phyloP scores from a whole-genome alignment of 92 coral and sea anemone species.

The Umimayanthus kanabou region DNA sequence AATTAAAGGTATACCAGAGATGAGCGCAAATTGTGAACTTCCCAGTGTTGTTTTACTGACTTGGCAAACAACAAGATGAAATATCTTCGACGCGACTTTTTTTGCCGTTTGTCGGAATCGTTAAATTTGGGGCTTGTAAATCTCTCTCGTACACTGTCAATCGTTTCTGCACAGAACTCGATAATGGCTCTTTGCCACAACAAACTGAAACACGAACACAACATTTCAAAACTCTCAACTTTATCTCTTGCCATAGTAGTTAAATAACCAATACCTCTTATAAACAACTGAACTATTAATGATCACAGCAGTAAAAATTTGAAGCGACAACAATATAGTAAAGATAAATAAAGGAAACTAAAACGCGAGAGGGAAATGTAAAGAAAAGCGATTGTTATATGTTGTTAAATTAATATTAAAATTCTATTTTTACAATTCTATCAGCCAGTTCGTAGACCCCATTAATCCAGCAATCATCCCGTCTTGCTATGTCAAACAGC shows the following conservation, averaged over 20 bases:
- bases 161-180: background rate
- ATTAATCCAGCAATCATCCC: background rate
- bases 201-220: background rate
- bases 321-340: slow-evolving; percentile 2
- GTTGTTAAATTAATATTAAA: slow-evolving; percentile 38
- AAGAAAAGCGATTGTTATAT: slow-evolving; percentile 20
- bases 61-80: too few relatives aligned
- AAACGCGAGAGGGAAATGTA: slow-evolving; percentile 7
- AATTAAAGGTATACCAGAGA: too few relatives aligned
- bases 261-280: slow-evolving; percentile 44
- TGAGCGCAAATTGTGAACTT: too few relatives aligned
- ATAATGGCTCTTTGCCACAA: background rate
- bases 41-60: too few relatives aligned
- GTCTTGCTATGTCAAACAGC: slow-evolving; percentile 57
- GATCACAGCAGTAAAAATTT: slow-evolving; percentile 32
- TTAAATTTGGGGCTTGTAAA: background rate
- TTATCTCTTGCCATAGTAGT: slow-evolving; percentile 24
- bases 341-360: slow-evolving; percentile 33
- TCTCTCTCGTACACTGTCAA: background rate
- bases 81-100: too few relatives aligned
- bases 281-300: background rate
- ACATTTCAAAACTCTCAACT: slow-evolving; percentile 16
- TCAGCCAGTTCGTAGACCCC: slow-evolving; percentile 6
- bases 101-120: background rate
- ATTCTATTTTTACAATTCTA: slow-evolving; percentile 21